A percentile compares a stretch with the other conserved stretches of the same genome.
Evolutionary conservation across 2,113 vertebrate species (phyloP).

Genomic region (Ploceus nigricollis): DNA sequence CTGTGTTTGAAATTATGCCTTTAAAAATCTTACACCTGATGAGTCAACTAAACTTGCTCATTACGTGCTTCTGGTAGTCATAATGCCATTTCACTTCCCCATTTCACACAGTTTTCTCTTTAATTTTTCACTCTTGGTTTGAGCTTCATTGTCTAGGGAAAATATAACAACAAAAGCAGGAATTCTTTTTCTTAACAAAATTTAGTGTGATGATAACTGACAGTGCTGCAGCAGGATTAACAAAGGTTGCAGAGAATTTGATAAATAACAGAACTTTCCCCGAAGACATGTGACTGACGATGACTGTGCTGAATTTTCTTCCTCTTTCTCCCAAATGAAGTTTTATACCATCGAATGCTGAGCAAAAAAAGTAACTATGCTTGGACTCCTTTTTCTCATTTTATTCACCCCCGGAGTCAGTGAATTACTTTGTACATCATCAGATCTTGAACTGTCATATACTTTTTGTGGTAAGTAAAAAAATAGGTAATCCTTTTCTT

Average conservation of each 20-base stretch:
- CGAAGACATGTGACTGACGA: conserved; percentile 41
- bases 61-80: not conserved
- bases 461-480: conserved; percentile 73
- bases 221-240: not conserved
- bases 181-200: not conserved
- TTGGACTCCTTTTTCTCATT: conserved; percentile 36
- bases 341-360: not conserved
- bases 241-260: not conserved
- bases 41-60: not conserved
- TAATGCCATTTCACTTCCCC: conserved; percentile 9
- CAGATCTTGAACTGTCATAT: conserved; percentile 59
- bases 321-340: not conserved
- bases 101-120: conserved; percentile 34
- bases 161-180: not conserved
- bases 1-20: not conserved
- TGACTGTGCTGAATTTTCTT: conserved; percentile 61
- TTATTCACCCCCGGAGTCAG: conserved; percentile 43
- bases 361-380: conserved; percentile 39
- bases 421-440: conserved; percentile 45
- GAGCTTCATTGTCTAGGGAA: not conserved
- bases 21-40: not conserved
- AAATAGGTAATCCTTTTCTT: not conserved
- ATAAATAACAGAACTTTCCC: not conserved
- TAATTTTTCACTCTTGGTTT: not conserved
- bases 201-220: not conserved